Percentiles rank a stretch among this genome's conserved stretches.
phyloP scores from a whole-genome alignment of 2,113 vertebrate genomes.

The Catagonus wagneri region DNA sequence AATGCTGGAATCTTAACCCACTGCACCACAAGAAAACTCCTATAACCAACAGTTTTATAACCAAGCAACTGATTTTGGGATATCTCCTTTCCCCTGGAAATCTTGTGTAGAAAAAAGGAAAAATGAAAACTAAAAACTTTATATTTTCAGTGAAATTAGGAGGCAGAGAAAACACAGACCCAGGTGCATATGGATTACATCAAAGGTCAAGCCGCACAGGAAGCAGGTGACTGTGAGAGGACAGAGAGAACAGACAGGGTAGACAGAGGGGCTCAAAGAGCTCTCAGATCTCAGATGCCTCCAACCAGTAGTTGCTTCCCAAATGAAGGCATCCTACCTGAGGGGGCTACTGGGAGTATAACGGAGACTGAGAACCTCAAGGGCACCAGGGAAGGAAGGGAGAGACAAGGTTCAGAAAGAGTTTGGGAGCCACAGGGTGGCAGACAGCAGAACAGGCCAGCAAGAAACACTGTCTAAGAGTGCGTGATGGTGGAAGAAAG shows the following conservation, averaged over 20 bases:
- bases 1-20: no score
- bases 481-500: background rate
- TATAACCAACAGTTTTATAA: background rate
- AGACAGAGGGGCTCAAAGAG: background rate
- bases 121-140: background rate
- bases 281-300: background rate
- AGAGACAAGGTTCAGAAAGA: background rate
- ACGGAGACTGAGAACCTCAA: background rate
- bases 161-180: background rate
- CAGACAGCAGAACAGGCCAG: background rate
- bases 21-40: no score
- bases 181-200: background rate
- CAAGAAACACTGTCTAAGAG: background rate
- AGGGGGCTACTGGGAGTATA: background rate
- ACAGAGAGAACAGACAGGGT: background rate
- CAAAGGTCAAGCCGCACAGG: background rate
- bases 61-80: background rate
- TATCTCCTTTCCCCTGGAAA: background rate
- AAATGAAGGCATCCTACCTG: background rate
- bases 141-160: background rate
- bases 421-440: background rate
- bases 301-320: background rate
- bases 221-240: background rate
- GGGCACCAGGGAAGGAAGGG: background rate
- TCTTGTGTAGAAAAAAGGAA: background rate